Conservation (phyloP, 2,113 vertebrate species). For the Stigmatopora argus region DNA sequence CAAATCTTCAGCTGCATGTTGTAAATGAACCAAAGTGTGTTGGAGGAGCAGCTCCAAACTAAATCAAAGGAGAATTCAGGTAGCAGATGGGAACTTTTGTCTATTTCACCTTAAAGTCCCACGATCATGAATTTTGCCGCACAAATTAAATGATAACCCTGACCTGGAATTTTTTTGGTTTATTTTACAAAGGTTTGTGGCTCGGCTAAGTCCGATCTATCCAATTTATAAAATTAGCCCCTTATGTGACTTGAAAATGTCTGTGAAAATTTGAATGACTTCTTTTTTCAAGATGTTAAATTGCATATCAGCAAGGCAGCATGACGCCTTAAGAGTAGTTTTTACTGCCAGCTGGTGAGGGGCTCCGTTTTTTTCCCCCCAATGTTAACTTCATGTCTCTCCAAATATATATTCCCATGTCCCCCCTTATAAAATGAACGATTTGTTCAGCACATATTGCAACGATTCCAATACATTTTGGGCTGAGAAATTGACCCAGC, state of each 20-base stretch:
- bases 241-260: slow-evolving; percentile 27
- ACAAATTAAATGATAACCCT: no score
- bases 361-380: slow-evolving; percentile 17
- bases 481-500: slow-evolving; percentile 15
- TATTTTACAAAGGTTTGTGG: no score
- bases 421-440: background rate
- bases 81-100: no score
- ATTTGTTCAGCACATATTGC: slow-evolving; percentile 20
- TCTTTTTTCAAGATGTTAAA: slow-evolving; percentile 58
- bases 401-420: background rate
- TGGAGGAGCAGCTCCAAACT: background rate
- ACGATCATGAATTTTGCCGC: no score
- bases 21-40: background rate
- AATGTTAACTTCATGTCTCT: background rate
- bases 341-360: slow-evolving; percentile 57
- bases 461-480: slow-evolving; percentile 21
- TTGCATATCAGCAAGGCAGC: slow-evolving; percentile 62
- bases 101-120: no score
- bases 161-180: no score
- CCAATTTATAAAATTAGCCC: no score
- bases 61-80: no score
- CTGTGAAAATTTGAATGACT: slow-evolving; percentile 53
- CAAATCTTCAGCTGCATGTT: background rate
- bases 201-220: no score
- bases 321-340: slow-evolving; percentile 56